A percentile compares a stretch with the other conserved stretches of the same genome.
Evolutionary conservation across 2,888 invertebrate species (phyloP).

Genomic region (Parelbella ahira): DNA sequence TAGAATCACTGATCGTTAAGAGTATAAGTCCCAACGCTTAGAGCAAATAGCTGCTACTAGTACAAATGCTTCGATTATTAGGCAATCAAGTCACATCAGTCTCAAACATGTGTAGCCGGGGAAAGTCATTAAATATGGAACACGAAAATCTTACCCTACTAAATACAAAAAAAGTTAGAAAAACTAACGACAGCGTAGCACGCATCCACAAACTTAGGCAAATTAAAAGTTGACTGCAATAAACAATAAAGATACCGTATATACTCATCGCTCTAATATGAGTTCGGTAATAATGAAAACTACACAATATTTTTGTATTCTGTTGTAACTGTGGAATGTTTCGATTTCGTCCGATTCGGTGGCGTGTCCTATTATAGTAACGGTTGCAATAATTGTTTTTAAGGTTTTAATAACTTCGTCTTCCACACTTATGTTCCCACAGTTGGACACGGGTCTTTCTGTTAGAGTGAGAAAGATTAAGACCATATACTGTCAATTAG

Average conservation of each 20-base stretch:
- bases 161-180: constrained; percentile 64
- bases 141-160: constrained; percentile 64
- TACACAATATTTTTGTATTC: no score
- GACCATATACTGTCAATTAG: no score
- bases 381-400: no score
- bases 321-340: no score
- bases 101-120: constrained; percentile 6
- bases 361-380: no score
- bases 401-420: no score
- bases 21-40: constrained; percentile 1
- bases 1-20: no score
- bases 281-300: constrained; percentile 43
- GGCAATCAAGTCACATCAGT: constrained; percentile 8
- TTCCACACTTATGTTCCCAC: no score
- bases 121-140: constrained; percentile 60
- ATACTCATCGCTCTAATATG: constrained; percentile 45
- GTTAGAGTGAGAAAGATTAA: no score
- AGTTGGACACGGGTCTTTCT: no score
- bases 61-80: constrained; percentile 5
- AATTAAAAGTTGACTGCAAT: constrained; percentile 78
- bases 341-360: no score
- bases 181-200: constrained; percentile 70
- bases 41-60: not conserved
- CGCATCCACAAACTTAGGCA: constrained; percentile 72
- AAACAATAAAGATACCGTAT: constrained; percentile 74